Evolutionary conservation across 2,888 invertebrate genomes (phyloP), one percentile per base, ranked within the genome.

Genomic region (Sturmia bella): DNA sequence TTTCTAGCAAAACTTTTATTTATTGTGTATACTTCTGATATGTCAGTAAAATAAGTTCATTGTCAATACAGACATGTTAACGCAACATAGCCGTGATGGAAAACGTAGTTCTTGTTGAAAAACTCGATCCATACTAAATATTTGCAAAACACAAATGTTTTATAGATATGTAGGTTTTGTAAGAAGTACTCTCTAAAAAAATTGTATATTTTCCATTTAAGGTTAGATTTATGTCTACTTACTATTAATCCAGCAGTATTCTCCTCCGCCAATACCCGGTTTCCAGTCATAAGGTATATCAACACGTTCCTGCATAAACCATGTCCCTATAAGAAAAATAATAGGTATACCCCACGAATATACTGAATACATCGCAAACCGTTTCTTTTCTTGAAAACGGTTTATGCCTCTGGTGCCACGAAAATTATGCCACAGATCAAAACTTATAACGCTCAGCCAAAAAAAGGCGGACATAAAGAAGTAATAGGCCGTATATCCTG

Each of bases 401-500:
- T 88, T 86, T 54, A 88, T 83, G 32, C 90, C 89, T 0, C 89
- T 87, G 0, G 89, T 90, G 3, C 88, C 89, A 0, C 90, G 88
- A 73, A 89, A 89, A 72, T 90, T 90, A 92, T 95, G 94, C 95
- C 95, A 96, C 87, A 96, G 94, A 88, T 97, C 96, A 89, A 96
- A 94, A 89, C 96, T 96, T 93, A 96, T 96, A 21, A 96, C 94
- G 88, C 95, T 96, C 87, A 96, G 92, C 96, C 96, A 97, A 89
- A 96, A 95, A 92, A 96, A 96, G 85, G 95, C 95, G 13, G 94
- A 93, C 91, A 96, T 93, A 89, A 96, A 95, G 84, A 94, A 94
- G 90, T 94, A 96, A 90, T 96, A 94, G 57, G 95, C 93, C 85
- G 94, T 92, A 91, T 94, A 95, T 48, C 94, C 96, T 86, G 50